Percentiles rank a stretch among this genome's conserved stretches.
Conservation (phyloP, 2,113 vertebrate genomes). For the Solea senegalensis region DNA sequence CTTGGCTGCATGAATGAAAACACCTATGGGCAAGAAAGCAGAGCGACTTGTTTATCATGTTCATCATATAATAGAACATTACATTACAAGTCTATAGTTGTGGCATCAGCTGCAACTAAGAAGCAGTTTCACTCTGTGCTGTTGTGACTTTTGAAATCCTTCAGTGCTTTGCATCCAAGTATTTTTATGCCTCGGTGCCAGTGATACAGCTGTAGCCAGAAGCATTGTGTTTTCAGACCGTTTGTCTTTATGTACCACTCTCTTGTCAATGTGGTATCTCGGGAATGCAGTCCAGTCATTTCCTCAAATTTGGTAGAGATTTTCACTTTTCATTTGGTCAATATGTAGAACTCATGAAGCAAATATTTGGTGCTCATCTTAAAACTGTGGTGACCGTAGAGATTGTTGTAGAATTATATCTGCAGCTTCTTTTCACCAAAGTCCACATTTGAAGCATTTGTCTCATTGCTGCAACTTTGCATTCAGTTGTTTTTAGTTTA, state of each 20-base stretch:
- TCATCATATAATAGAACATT: neutral
- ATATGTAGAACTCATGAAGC: too few relatives aligned
- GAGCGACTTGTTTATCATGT: conserved; percentile 5
- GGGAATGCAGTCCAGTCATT: too few relatives aligned
- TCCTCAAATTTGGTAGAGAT: neutral
- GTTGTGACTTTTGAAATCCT: neutral
- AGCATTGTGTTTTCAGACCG: too few relatives aligned
- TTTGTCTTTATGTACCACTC: too few relatives aligned
- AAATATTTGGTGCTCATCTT: too few relatives aligned
- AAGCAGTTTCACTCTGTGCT: neutral
- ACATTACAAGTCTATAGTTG: neutral
- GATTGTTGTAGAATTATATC: neutral
- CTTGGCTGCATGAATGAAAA: conserved; percentile 2
- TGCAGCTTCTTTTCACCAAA: neutral
- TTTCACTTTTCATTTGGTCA: neutral
- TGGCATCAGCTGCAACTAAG: neutral
- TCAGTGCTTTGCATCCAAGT: neutral
- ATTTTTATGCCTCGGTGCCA: neutral
- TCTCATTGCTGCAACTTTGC: too few relatives aligned
- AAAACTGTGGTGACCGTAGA: too few relatives aligned
- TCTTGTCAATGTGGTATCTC: too few relatives aligned
- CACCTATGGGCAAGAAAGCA: neutral
- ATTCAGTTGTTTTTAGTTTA: neutral
- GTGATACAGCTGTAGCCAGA: too few relatives aligned
- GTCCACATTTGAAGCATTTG: neutral